phyloP scores from a whole-genome alignment of 2,888 invertebrate species.

The Cryptocephalus moraei region DNA sequence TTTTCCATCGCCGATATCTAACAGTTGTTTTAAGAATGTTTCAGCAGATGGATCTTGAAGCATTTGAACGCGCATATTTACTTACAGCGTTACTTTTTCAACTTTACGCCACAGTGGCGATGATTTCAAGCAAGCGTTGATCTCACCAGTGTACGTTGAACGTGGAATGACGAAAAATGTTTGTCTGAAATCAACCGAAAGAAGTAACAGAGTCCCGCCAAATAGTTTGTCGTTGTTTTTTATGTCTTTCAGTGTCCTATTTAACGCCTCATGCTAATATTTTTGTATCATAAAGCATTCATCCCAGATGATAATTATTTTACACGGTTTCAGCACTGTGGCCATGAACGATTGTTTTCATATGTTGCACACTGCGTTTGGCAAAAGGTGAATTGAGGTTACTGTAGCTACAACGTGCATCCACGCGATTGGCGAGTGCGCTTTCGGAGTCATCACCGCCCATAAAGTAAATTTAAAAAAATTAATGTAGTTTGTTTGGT shows the following conservation, averaged over 20 bases:
- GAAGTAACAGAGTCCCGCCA: background rate
- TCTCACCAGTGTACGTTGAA: no score
- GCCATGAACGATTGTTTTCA: background rate
- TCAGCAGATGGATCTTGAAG: no score
- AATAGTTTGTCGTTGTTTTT: background rate
- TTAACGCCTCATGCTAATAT: background rate
- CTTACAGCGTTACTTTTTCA: background rate
- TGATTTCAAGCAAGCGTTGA: no score
- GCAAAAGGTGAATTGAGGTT: constrained; percentile 1
- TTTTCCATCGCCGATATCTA: no score
- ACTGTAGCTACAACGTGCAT: constrained; percentile 1
- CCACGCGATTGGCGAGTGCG: background rate
- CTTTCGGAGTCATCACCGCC: background rate
- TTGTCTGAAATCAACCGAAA: background rate
- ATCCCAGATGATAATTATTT: background rate
- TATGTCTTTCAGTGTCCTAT: background rate
- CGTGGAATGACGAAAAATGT: no score
- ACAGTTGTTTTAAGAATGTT: no score
- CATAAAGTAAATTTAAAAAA: background rate
- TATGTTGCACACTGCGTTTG: background rate
- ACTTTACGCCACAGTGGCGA: background rate
- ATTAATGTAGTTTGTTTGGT: constrained; percentile 3
- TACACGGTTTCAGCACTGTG: no score
- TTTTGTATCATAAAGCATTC: background rate
- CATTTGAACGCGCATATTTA: background rate